Evolutionary conservation across 1,140 invertebrate genomes (phyloP).

Genomic region (Caenorhabditis elegans): DNA sequence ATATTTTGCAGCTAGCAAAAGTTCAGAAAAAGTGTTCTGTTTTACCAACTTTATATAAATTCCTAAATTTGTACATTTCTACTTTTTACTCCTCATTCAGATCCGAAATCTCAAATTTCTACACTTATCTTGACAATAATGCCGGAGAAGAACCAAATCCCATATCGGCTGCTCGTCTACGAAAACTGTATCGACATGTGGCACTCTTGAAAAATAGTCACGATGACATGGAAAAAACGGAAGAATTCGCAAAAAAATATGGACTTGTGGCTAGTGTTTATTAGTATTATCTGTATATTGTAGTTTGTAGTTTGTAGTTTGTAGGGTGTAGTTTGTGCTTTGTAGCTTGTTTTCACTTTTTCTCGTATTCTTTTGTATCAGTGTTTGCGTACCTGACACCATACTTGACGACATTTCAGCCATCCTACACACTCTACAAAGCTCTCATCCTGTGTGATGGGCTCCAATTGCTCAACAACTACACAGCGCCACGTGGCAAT

Average conservation of each 20-base stretch:
- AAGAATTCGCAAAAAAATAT: not conserved
- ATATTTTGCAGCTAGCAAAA: too few relatives aligned
- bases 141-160: not conserved
- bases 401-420: too few relatives aligned
- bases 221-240: not conserved
- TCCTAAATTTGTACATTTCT: too few relatives aligned
- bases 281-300: too few relatives aligned
- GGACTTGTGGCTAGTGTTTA: not conserved
- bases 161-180: not conserved
- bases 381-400: too few relatives aligned
- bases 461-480: slow-evolving; percentile 5
- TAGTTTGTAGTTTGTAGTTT: too few relatives aligned
- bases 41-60: too few relatives aligned
- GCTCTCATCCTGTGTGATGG: not conserved
- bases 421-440: not conserved
- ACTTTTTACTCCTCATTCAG: not conserved
- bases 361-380: too few relatives aligned
- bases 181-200: not conserved
- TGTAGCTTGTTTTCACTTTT: too few relatives aligned
- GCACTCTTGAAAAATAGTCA: not conserved
- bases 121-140: not conserved
- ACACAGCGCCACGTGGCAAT: not conserved
- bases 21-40: too few relatives aligned
- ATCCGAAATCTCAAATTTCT: not conserved
- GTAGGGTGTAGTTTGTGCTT: too few relatives aligned